These are phyloP conservation scores for Molothrus ater DNA, from an alignment of 2,797 vertebrate genomes.

Conservation along the genomic window DNA sequence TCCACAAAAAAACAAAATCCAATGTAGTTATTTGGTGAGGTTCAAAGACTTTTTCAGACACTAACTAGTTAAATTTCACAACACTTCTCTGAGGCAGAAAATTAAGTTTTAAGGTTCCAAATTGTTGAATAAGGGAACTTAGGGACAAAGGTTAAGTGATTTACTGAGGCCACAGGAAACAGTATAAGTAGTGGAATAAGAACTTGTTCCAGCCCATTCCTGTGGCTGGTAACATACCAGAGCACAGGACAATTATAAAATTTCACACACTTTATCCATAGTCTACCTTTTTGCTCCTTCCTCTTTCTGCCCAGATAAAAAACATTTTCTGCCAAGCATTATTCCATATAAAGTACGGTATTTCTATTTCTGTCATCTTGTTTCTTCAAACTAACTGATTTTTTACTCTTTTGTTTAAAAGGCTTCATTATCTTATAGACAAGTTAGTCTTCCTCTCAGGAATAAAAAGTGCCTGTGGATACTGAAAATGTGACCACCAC, in stretches of 20 bases:
- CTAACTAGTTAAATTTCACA: constrained; percentile 33
- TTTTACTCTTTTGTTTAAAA: not conserved
- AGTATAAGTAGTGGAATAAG: not conserved
- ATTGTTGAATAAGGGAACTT: constrained; percentile 41
- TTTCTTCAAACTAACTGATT: not conserved
- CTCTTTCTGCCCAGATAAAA: not conserved
- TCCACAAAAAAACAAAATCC: not conserved
- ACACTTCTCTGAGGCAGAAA: constrained; percentile 30
- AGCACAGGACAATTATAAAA: not conserved
- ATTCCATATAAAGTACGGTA: not conserved
- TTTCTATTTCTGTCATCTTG: not conserved
- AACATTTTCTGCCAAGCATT: not conserved
- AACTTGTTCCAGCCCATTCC: not conserved
- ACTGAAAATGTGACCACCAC: not conserved
- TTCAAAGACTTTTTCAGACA: constrained; percentile 13
- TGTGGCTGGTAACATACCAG: not conserved
- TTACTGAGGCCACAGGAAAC: constrained; percentile 45
- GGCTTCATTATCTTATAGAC: not conserved
- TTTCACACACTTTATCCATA: not conserved
- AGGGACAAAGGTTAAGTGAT: constrained; percentile 50
- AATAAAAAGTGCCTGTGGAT: not conserved
- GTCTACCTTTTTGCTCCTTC: not conserved
- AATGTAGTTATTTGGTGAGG: not conserved
- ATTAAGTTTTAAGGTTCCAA: constrained; percentile 52
- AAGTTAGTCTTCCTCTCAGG: not conserved